These are phyloP conservation scores for Amphiprion ocellaris DNA, from an alignment of 2,113 vertebrate genomes.

Conservation along the genomic window DNA sequence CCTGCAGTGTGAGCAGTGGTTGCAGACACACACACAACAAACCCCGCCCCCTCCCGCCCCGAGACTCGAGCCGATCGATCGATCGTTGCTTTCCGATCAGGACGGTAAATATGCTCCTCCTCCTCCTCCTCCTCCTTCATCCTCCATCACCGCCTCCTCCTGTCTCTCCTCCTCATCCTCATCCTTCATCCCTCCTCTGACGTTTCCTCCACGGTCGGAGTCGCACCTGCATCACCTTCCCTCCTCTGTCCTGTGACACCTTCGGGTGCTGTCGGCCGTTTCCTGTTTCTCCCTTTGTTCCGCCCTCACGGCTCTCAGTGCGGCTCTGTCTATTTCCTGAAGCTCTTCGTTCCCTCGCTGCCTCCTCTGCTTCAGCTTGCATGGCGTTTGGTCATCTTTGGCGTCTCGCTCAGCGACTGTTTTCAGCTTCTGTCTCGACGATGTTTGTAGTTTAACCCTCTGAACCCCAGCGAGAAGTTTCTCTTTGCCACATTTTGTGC, in stretches of 20 bases:
- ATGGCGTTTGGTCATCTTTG: neutral
- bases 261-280: no score
- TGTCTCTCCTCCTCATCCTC: neutral
- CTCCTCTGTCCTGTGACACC: slow-evolving; percentile 20
- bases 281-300: no score
- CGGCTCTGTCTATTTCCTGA: neutral
- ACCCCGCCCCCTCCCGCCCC: slow-evolving; percentile 67
- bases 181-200: neutral
- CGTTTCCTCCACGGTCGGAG: neutral
- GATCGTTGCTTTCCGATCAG: slow-evolving; percentile 60
- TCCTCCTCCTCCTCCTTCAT: slow-evolving; percentile 29
- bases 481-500: no score
- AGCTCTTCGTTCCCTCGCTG: neutral
- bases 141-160: neutral
- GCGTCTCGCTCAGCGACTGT: no score
- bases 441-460: no score
- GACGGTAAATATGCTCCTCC: slow-evolving; percentile 77
- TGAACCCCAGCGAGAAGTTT: no score
- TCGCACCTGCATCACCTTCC: slow-evolving; percentile 25
- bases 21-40: slow-evolving; percentile 75
- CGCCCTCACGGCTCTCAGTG: no score
- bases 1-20: slow-evolving; percentile 79
- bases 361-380: slow-evolving; percentile 11
- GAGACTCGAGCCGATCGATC: slow-evolving; percentile 42
- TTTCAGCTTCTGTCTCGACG: no score